A percentile compares a stretch with the other conserved stretches of the same genome.
Evolutionary conservation across 2,888 invertebrate genomes (phyloP).

Genomic region (Conus canariensis): DNA sequence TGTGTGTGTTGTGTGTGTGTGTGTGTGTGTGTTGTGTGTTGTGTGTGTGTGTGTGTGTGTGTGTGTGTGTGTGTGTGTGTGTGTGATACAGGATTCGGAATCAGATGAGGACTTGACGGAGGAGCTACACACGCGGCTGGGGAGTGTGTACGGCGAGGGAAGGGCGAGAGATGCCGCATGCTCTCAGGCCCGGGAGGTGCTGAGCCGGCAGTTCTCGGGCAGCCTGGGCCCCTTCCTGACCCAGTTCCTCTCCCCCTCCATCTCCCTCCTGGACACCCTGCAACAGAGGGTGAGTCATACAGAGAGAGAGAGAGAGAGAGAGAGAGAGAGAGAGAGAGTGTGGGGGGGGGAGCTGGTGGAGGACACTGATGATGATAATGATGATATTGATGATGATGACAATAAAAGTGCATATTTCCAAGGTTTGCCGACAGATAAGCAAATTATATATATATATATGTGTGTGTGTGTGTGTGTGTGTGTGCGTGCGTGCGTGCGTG

Average conservation of each 20-base stretch:
- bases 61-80: too few relatives aligned
- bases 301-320: background rate
- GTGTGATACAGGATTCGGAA: constrained; percentile 42
- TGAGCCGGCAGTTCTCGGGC: constrained; percentile 52
- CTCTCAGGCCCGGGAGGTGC: constrained; percentile 51
- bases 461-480: too few relatives aligned
- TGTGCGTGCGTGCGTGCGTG: background rate
- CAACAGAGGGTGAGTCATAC: constrained; percentile 31
- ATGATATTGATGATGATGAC: too few relatives aligned
- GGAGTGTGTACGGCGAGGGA: constrained; percentile 55
- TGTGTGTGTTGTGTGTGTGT: too few relatives aligned
- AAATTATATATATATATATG: too few relatives aligned
- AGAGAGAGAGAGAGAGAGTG: background rate
- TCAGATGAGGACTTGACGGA: constrained; percentile 43
- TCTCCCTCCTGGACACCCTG: constrained; percentile 54
- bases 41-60: too few relatives aligned
- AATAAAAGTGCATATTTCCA: too few relatives aligned
- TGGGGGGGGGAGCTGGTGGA: background rate
- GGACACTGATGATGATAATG: too few relatives aligned
- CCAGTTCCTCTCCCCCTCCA: constrained; percentile 57
- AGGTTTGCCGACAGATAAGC: too few relatives aligned
- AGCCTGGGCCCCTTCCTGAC: constrained; percentile 54
- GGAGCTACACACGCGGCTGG: constrained; percentile 46
- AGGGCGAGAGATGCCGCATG: constrained; percentile 48
- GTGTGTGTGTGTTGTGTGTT: too few relatives aligned